Base-by-base conservation (phyloP, 1,140 invertebrate genomes). In the Drosophila seguyi region DNA sequence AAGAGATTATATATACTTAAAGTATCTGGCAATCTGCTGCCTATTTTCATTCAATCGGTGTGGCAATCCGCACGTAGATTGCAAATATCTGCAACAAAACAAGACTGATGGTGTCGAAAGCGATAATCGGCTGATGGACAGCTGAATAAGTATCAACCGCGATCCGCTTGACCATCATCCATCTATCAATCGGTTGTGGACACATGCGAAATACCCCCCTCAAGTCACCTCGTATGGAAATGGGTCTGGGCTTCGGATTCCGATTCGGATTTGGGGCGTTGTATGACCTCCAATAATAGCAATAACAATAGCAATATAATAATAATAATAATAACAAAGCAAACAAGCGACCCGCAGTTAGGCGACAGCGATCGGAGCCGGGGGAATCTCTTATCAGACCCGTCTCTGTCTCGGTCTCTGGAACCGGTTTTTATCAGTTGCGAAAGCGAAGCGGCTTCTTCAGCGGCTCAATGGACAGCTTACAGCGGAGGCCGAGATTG, bases 401-500 rank as follows among this genome's bases (percentile, higher is more conserved):
- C 22, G 31, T 38, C 62, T 53, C 31, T 53, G 50, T 22, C 7
- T 74, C 34, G 36, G 50, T 22, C 7, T 74, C 34, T 25, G 45
- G 48, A 88, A 88, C 85, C 68, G 77, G 81, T 90, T 88, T 84
- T 90, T 84, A 90, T 84, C 85, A 88, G 80, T 88, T 90, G 85
- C 81, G 65, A 90, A 90, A 90, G 16, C 22, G 16, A 31, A 11
- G 58, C 71, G 65, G 42, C 55, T 69, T 60, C 68, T 53, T 57
- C 62, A 48, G 39, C 31, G 47, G 57, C 66, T 59, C 34, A 63
- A 31, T 47, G 13, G 41, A 16, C 27, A 61, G 16, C 47, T 22
- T 38, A 52, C 66, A 69, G 25, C 4, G 2, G 36, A 34, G 66
- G 11, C 6, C 11, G 77, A 31, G n/a, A 31, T 50, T 31, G 48